phyloP scores from a whole-genome alignment of 2,113 vertebrate genomes.

The Conger conger region DNA sequence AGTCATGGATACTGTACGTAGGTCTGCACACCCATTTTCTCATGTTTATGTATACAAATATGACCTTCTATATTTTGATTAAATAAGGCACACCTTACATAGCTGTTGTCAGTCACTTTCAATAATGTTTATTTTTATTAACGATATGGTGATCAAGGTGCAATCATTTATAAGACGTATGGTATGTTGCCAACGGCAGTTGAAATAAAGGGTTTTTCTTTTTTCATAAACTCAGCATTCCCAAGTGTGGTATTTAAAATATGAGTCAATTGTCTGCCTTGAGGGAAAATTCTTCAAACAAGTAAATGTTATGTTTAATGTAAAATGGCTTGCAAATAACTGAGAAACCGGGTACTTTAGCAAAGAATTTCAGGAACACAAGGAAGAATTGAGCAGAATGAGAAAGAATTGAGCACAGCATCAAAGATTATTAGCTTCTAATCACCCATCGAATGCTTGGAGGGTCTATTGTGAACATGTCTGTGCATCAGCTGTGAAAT shows the following conservation, averaged over 20 bases:
- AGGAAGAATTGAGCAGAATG: background rate
- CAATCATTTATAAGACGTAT: slow-evolving; percentile 87
- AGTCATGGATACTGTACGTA: slow-evolving; percentile 77
- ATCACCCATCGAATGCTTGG: background rate
- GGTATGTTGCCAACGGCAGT: slow-evolving; percentile 84
- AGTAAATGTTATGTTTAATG: background rate
- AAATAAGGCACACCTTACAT: slow-evolving; percentile 77
- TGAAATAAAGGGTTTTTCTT: slow-evolving; percentile 84
- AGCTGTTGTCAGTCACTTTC: slow-evolving; percentile 83
- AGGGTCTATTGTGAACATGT: slow-evolving; percentile 1
- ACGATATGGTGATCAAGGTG: slow-evolving; percentile 82
- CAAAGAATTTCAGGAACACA: background rate
- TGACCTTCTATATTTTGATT: slow-evolving; percentile 71
- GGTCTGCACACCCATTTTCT: slow-evolving; percentile 66
- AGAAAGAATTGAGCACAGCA: background rate
- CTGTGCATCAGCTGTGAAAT: slow-evolving; percentile 2
- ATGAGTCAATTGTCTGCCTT: background rate
- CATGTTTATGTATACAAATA: slow-evolving; percentile 49
- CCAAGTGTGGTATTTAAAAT: slow-evolving; percentile 40
- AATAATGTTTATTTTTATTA: slow-evolving; percentile 97
- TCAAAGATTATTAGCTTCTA: background rate
- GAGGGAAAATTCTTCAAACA: background rate
- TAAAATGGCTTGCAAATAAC: background rate
- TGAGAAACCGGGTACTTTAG: background rate
- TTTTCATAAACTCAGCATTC: slow-evolving; percentile 74